Percentiles rank a stretch among this genome's conserved stretches.
Evolutionary conservation across 2,113 vertebrate genomes (phyloP).

Genomic region (Phodopus roborovskii): DNA sequence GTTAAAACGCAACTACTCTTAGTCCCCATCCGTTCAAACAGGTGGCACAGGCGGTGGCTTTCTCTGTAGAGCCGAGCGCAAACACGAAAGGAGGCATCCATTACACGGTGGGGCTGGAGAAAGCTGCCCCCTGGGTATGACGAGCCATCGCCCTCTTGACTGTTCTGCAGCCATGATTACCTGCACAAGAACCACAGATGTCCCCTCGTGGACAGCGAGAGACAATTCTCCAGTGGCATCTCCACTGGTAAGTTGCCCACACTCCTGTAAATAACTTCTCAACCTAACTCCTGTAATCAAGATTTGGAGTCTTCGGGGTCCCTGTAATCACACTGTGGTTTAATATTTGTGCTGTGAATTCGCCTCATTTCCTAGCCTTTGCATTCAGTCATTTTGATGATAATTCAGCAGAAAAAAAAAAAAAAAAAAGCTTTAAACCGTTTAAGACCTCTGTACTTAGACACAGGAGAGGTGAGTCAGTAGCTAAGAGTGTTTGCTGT

Average conservation of each 20-base stretch:
- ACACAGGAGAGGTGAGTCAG: background rate
- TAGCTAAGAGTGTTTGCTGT: background rate
- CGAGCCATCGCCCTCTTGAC: background rate
- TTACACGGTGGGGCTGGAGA: background rate
- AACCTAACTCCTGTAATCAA: background rate
- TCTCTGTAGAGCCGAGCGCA: slow-evolving; percentile 2
- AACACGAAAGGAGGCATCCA: slow-evolving; percentile 46
- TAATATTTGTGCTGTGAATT: too few species aligned
- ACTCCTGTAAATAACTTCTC: background rate
- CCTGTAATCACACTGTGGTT: background rate
- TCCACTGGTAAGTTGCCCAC: background rate
- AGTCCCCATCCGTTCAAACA: slow-evolving; percentile 44
- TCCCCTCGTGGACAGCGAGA: background rate
- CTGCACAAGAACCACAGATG: background rate
- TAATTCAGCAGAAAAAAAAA: background rate
- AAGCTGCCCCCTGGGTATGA: background rate
- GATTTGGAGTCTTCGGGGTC: background rate
- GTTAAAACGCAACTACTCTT: slow-evolving; percentile 11
- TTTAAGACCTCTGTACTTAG: background rate
- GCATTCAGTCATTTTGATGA: background rate
- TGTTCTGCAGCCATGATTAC: background rate
- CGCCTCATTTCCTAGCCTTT: background rate
- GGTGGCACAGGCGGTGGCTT: slow-evolving; percentile 6
- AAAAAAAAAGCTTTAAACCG: background rate
- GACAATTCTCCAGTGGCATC: background rate